phyloP scores from a whole-genome alignment of 2,113 vertebrate genomes.

The Helogale parvula region DNA sequence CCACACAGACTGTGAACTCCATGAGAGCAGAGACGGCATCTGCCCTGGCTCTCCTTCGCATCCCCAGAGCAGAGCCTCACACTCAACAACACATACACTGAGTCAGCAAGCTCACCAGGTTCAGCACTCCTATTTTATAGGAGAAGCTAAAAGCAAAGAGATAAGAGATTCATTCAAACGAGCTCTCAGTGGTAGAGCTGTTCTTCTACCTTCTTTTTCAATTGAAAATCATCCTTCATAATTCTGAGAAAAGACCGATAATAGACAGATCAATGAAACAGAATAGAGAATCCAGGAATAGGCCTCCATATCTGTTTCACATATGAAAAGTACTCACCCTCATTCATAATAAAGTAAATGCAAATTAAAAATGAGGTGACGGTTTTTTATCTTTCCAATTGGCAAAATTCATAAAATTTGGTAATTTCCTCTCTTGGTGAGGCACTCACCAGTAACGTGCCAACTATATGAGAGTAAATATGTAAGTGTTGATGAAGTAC shows the following conservation, averaged over 20 bases:
- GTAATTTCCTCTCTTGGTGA: not conserved
- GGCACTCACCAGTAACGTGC: not conserved
- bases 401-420: constrained; percentile 39
- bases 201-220: constrained; percentile 10
- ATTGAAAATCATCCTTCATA: constrained; percentile 41
- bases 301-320: not conserved
- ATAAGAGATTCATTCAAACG: not conserved
- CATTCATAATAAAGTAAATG: constrained; percentile 55
- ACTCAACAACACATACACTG: not conserved
- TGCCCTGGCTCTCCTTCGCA: not conserved
- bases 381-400: not conserved
- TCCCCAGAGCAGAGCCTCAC: not conserved
- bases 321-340: not conserved
- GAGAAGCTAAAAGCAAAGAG: constrained; percentile 19
- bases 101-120: not conserved
- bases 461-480: not conserved
- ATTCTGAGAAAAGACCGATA: constrained; percentile 29
- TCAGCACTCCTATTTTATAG: not conserved
- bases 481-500: not conserved
- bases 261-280: constrained; percentile 33
- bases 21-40: not conserved
- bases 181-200: not conserved
- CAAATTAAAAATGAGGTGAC: constrained; percentile 11
- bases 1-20: not conserved
- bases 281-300: constrained; percentile 54